These are phyloP conservation scores for Chamaetylas fuelleborni DNA, from an alignment of 2,113 vertebrate genomes.

Conservation along the genomic window DNA sequence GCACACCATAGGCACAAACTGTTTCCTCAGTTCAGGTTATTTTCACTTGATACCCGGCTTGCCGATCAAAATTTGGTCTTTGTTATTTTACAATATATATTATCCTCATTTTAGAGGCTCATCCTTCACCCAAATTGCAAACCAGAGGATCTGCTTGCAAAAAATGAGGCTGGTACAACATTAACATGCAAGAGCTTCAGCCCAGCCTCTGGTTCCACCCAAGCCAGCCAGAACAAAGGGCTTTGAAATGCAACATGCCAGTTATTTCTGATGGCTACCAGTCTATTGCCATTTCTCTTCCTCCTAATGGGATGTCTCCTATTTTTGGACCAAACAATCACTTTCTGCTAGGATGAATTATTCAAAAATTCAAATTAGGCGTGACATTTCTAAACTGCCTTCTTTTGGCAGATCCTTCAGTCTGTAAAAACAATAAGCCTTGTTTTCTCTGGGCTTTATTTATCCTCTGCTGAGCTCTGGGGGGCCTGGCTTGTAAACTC, in stretches of 20 bases:
- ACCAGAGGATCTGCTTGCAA: not conserved
- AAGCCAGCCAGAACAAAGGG: conserved; percentile 30
- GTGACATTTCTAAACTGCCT: conserved; percentile 34
- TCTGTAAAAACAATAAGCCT: conserved; percentile 12
- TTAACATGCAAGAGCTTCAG: conserved; percentile 11
- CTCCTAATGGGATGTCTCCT: conserved; percentile 39
- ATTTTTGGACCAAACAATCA: conserved; percentile 56
- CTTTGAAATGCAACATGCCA: not conserved
- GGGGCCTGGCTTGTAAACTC: not conserved
- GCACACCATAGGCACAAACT: not conserved
- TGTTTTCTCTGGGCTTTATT: not conserved
- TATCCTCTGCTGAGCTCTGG: not conserved
- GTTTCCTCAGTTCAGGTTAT: not conserved
- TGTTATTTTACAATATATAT: not conserved
- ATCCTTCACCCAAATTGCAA: not conserved
- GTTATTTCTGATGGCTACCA: conserved; percentile 40
- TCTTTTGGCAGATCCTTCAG: conserved; percentile 6
- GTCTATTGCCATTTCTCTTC: conserved; percentile 31
- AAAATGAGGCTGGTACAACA: not conserved
- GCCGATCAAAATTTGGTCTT: not conserved
- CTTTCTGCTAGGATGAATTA: conserved; percentile 47
- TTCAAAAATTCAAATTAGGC: conserved; percentile 56
- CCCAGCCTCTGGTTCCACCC: not conserved
- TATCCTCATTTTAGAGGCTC: not conserved
- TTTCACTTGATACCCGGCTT: not conserved